Evolutionary conservation across 2,113 vertebrate species (phyloP).

Genomic region (Labrus mixtus): DNA sequence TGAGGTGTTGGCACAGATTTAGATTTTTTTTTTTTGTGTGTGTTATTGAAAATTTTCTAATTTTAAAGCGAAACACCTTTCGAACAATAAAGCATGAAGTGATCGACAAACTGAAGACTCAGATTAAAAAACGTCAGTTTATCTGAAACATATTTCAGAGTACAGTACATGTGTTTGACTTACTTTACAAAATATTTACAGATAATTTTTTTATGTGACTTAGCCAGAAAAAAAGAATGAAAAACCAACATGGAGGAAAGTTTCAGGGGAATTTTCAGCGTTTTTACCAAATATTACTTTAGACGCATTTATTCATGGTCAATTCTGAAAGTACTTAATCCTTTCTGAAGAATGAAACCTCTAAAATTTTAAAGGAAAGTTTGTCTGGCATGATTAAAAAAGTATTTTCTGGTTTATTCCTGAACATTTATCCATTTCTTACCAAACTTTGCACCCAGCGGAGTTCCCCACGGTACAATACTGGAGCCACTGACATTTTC

Average conservation of each 20-base stretch:
- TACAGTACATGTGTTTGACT: slow-evolving; percentile 66
- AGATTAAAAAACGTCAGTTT: slow-evolving; percentile 58
- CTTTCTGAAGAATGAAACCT: not conserved
- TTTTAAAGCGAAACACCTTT: not conserved
- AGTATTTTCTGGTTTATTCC: slow-evolving; percentile 12
- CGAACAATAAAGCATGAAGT: not conserved
- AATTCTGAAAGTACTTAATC: not conserved
- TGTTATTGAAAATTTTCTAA: not conserved
- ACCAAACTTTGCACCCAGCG: not conserved
- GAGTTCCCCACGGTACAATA: slow-evolving; percentile 11
- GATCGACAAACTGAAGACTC: slow-evolving; percentile 34
- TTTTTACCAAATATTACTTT: slow-evolving; percentile 17
- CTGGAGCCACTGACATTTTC: slow-evolving; percentile 18
- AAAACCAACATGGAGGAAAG: not conserved
- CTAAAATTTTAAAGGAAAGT: slow-evolving; percentile 1
- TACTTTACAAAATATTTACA: slow-evolving; percentile 85
- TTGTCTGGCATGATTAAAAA: slow-evolving; percentile 7
- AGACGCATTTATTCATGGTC: not conserved
- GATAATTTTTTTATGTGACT: slow-evolving; percentile 39
- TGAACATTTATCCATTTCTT: slow-evolving; percentile 9
- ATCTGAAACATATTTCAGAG: slow-evolving; percentile 71
- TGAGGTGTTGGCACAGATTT: too few species aligned
- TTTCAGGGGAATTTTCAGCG: slow-evolving; percentile 8
- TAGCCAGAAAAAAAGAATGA: not conserved
- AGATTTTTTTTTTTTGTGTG: not conserved